Base-by-base conservation (phyloP, 2,797 vertebrate genomes). In the Pogonophryne albipinna region DNA sequence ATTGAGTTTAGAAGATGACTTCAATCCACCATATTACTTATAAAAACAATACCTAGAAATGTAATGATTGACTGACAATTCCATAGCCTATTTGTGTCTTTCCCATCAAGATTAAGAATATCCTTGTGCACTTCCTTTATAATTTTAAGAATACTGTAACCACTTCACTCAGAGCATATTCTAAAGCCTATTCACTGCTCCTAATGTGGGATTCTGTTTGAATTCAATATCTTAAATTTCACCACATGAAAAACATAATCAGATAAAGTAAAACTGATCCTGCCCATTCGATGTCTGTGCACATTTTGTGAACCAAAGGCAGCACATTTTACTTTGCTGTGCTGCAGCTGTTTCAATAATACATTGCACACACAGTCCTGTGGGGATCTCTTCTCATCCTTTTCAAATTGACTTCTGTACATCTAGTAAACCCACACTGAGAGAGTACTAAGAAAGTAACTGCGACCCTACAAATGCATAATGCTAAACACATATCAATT, bases 341-440 rank as follows among this genome's bases (percentile, higher is more conserved):
- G 64, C 63, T 79, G 68, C 71, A 60, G 61, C 46, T 79, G 55
- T 69, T 80, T 81, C 64, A 76, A 71, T 80, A 79, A 81, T 65
- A 75, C 53, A 77, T 66, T 58, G 42, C 66, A 64, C 47, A 80
- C 46, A 53, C 17, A 20, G 23, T 66, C 74, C 77, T 64, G 57
- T 61, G 67, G 78, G 83, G 63, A 74, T 80, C 66, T 79, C 27
- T 68, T 52, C 47, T 83, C 78, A 83, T 81, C 49, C 68, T 80
- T 74, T 80, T 81, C 23, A 79, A 81, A 85, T 73, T 77, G 69
- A 86, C 71, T 74, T 64, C 77, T 80, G 45, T 78, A 72, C 67
- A 72, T 69, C 55, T 78, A 69, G 65, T 62, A 57, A 78, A 61
- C 68, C 55, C 63, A 59, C 46, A 69, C 44, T 42, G 42, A 59